Conservation (phyloP, 1,140 invertebrate genomes). For the Aphaenogaster rudis region DNA sequence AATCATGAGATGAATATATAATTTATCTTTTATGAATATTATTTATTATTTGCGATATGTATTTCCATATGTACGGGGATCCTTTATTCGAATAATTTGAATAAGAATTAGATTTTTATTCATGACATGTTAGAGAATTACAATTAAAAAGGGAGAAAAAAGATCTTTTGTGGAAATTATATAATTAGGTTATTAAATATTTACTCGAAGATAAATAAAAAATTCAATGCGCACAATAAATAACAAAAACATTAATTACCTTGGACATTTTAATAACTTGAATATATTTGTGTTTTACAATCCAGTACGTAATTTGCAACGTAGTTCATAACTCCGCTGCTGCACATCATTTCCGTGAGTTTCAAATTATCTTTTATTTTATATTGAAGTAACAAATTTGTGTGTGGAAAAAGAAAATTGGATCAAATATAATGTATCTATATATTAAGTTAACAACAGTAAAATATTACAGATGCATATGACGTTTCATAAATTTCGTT, state of each 20-base stretch:
- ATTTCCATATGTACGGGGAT: constrained; percentile 1
- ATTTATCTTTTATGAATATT: background rate
- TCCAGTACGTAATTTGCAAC: background rate
- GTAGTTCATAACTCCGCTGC: constrained; percentile 10
- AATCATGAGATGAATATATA: background rate
- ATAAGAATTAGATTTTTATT: background rate
- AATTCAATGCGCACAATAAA: background rate
- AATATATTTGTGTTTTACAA: constrained; percentile 34
- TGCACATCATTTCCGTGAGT: constrained; percentile 1
- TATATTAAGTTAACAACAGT: background rate
- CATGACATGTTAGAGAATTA: background rate
- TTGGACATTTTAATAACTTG: constrained; percentile 15
- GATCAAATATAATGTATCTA: background rate
- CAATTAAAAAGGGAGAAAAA: background rate
- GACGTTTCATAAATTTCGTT: background rate
- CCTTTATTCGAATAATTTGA: constrained; percentile 5
- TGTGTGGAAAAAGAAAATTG: background rate
- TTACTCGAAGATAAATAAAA: background rate
- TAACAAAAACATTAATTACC: constrained; percentile 3
- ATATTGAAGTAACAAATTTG: background rate
- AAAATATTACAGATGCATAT: background rate
- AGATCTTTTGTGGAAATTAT: background rate
- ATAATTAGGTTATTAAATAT: constrained; percentile 1
- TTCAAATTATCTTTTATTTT: constrained; percentile 29
- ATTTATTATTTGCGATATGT: background rate